Conservation (phyloP, 1,140 invertebrate genomes). For the Caerostris darwini region DNA sequence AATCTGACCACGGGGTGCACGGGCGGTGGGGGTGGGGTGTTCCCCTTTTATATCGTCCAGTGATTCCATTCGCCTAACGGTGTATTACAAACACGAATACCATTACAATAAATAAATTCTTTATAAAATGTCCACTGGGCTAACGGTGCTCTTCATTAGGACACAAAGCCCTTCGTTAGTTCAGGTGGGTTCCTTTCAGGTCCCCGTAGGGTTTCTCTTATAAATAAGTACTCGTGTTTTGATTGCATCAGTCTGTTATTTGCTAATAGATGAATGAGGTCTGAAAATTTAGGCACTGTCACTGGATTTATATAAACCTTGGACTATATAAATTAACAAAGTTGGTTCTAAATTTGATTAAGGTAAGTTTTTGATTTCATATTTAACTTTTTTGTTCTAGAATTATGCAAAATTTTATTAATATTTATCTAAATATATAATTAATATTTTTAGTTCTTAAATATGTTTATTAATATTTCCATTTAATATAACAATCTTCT, state of each 20-base stretch:
- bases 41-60: conserved; percentile 32
- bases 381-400: background rate
- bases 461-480: too few relatives aligned
- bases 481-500: too few relatives aligned
- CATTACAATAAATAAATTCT: conserved; percentile 17
- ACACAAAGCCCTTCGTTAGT: conserved; percentile 19
- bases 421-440: too few relatives aligned
- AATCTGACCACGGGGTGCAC: background rate
- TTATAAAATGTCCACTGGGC: conserved; percentile 4
- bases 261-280: background rate
- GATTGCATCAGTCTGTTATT: background rate
- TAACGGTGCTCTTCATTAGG: background rate
- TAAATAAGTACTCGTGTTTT: background rate
- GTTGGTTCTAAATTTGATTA: background rate
- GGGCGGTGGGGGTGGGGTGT: background rate
- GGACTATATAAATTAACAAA: background rate
- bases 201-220: background rate
- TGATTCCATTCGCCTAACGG: conserved; percentile 50
- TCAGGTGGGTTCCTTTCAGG: background rate
- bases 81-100: conserved; percentile 46
- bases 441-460: too few relatives aligned
- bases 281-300: background rate
- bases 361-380: background rate
- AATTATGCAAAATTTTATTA: too few relatives aligned
- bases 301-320: background rate